A percentile compares a stretch with the other conserved stretches of the same genome.
Conservation (phyloP, 2,113 vertebrate genomes). For the Mustela nigripes region DNA sequence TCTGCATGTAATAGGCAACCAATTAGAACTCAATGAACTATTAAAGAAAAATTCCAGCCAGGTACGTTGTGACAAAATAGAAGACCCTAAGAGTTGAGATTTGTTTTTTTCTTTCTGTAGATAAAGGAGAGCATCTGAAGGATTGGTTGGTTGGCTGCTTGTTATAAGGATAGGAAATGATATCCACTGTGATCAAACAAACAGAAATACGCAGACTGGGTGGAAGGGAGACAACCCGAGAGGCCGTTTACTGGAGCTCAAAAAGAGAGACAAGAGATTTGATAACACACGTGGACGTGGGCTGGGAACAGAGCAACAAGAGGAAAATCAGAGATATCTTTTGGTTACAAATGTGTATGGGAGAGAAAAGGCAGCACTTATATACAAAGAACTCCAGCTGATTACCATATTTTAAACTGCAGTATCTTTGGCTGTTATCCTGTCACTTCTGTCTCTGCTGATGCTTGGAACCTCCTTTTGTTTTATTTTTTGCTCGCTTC, state of each 20-base stretch:
- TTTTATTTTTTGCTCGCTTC: conserved; percentile 47
- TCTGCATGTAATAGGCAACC: background rate
- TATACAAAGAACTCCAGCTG: background rate
- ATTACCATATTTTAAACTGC: background rate
- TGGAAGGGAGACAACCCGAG: background rate
- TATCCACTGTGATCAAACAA: background rate
- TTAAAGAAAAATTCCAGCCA: background rate
- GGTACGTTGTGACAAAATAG: background rate
- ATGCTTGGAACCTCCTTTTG: background rate
- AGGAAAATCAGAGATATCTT: background rate
- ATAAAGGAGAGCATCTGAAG: conserved; percentile 12
- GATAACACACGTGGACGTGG: background rate
- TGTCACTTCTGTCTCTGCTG: background rate
- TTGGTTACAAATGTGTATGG: background rate
- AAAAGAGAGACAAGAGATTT: background rate
- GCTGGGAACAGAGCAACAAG: background rate
- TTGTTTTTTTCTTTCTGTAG: background rate
- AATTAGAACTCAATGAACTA: background rate
- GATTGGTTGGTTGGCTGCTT: background rate
- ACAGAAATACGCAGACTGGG: background rate
- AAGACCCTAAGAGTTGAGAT: background rate
- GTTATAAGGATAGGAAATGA: background rate
- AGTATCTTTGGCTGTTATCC: background rate
- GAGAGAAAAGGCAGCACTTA: background rate
- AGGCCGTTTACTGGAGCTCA: background rate